Evolutionary conservation across 2,797 vertebrate genomes (phyloP), one percentile per base, ranked within the genome.

Genomic region (Chromobotia macracanthus): DNA sequence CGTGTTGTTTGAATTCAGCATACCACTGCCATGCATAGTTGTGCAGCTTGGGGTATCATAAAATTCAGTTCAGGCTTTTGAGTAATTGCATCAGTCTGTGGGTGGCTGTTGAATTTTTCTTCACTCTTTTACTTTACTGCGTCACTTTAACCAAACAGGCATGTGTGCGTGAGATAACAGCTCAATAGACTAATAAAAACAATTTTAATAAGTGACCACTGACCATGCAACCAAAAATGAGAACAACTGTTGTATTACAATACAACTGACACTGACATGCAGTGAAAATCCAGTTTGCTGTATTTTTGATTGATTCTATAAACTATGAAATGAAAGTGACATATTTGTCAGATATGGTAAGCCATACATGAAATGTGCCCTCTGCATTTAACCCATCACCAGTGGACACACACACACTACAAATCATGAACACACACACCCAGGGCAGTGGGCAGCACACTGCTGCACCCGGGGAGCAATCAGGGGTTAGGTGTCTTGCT

Each of bases 21-120:
- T 9, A 18, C 23, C 35, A 48, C 8, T 11, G 5, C 18, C 25
- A 31, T 60, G 7, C 13, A 6, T 16, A 38, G 55, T 23, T 61
- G 12, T 48, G 41, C 13, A 69, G 41, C 44, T 16, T 23, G 10
- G 19, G 38, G 21, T 60, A 25, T 71, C 10, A 50, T 69, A 44
- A 63, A 78, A 63, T 78, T 78, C 13, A 71, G 6, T 28, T 56
- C 35, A 71, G 31, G 10, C 38, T 69, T 63, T 53, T 55, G 58
- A 38, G 56, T 63, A 35, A 55, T 55, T 81, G 67, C 61, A 67
- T 65, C 74, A 72, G 68, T 35, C 25, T 63, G 35, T 65, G 56
- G 41, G 48, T 38, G 66, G 5, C 44, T 50, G 74, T 69, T 60
- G 13, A 55, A 35, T 28, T 16, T 13, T 10, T 48, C 3, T 1